Base-by-base conservation (phyloP, 92 coral and sea anemone genomes). In the Scolanthus callimorphus region DNA sequence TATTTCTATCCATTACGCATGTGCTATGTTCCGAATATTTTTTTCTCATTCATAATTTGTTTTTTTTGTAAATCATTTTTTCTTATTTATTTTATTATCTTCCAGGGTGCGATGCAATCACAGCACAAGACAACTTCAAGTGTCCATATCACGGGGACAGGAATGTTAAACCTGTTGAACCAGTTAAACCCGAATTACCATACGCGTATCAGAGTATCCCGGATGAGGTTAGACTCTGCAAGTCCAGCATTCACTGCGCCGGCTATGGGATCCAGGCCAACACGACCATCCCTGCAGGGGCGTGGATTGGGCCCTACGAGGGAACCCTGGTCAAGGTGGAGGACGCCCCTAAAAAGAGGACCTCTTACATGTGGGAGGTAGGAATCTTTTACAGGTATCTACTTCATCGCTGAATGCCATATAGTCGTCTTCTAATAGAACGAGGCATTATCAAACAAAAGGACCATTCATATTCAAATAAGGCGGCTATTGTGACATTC, bases 291-390 rank as follows among this genome's bases (percentile, higher is more conserved):
- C 78, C 85, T 15, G 85, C 76, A 6, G 85, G 85, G 6, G 76
- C 85, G 2, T 78, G 85, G 85, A 70, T 78, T 38, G 85, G 85
- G 17, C 85, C 85, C 0, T 78, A 53, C 62, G 85, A 78, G 29
- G 85, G 85, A 31, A 61, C 39, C 17, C 51, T 70, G 43, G 58
- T 78, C 1, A 56, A 61, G 63, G 62, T 44, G 48, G 78, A 78
- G 47, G 68, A 63, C 53, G 29, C 50, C 19, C 28, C 56, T 11
- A 43, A 62, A 23, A 55, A 67, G 62, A 73, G 54, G 39, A 73
- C 53, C 49, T 47, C 27, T 17, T 73, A 70, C 50, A 78, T 78
- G 85, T 78, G 85, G 85, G 85, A 78, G 85, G 83, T 76, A 53
- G 38, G 17, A 10, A 46, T 11, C 17, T 21, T 6, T 34, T 34